phyloP scores from a whole-genome alignment of 2,113 vertebrate species.

The Eleginops maclovinus region DNA sequence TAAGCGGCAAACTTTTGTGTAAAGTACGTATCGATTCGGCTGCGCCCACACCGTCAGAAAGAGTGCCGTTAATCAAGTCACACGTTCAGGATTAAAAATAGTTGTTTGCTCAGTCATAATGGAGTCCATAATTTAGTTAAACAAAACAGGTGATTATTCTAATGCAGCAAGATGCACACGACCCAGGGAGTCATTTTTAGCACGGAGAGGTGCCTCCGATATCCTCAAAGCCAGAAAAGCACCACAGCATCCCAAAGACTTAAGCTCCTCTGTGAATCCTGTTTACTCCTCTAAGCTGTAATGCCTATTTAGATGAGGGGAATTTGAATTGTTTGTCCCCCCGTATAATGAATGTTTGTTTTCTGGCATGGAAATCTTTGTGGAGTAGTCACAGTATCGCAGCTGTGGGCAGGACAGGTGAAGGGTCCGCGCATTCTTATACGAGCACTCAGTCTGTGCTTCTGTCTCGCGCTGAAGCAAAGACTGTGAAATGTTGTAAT shows the following conservation, averaged over 20 bases:
- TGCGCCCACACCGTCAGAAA: constrained; percentile 30
- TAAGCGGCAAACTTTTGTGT: constrained; percentile 75
- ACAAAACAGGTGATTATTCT: constrained; percentile 80
- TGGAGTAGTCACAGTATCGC: constrained; percentile 52
- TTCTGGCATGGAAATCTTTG: constrained; percentile 56
- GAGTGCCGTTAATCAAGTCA: constrained; percentile 69
- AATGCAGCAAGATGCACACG: constrained; percentile 55
- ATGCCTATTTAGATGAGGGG: constrained; percentile 63
- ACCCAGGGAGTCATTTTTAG: constrained; percentile 53
- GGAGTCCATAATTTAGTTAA: constrained; percentile 76
- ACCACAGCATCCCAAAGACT: constrained; percentile 57
- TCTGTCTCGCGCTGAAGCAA: no score
- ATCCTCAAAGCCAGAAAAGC: constrained; percentile 59
- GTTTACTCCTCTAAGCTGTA: constrained; percentile 71
- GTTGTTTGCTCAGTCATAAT: constrained; percentile 76
- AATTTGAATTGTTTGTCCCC: constrained; percentile 69
- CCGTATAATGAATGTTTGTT: constrained; percentile 68
- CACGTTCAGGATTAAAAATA: constrained; percentile 77
- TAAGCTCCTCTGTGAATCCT: constrained; percentile 68
- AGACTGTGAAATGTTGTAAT: no score
- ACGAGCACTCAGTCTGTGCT: no score
- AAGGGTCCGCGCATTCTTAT: not conserved
- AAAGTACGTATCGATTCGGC: constrained; percentile 60
- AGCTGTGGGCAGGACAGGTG: constrained; percentile 49
- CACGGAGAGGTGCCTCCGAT: constrained; percentile 44